A percentile compares a stretch with the other conserved stretches of the same genome.
Evolutionary conservation across 2,797 vertebrate species (phyloP).

Genomic region (Pantherophis vulpinus): DNA sequence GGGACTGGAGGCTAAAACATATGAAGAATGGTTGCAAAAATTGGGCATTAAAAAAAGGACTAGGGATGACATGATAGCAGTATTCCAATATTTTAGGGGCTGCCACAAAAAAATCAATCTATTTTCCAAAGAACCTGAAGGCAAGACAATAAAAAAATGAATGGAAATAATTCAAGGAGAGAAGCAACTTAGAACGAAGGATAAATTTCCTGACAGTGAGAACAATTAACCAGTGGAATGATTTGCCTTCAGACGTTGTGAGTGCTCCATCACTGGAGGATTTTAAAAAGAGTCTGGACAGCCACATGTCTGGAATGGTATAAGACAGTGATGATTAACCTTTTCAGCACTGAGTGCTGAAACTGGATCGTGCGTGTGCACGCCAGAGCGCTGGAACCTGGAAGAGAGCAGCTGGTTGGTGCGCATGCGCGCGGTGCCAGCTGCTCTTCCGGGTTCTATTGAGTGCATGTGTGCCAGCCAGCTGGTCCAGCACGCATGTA

Average conservation of each 20-base stretch:
- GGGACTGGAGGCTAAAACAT: background rate
- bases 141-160: background rate
- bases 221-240: background rate
- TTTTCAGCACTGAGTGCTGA: too few relatives aligned
- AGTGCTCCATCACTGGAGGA: background rate
- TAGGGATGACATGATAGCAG: background rate
- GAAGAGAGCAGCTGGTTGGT: too few relatives aligned
- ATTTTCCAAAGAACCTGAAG: background rate
- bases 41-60: background rate
- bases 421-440: too few relatives aligned
- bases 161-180: background rate
- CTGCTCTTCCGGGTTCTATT: too few relatives aligned
- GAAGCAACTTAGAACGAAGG: background rate
- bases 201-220: background rate
- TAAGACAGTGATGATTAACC: too few relatives aligned
- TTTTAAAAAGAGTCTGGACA: background rate
- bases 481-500: too few relatives aligned
- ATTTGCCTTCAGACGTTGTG: background rate
- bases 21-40: background rate
- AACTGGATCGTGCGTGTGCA: too few relatives aligned
- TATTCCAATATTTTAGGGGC: background rate
- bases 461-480: too few relatives aligned
- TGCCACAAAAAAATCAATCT: background rate
- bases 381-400: too few relatives aligned
- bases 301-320: background rate